Evolutionary conservation across 2,113 vertebrate species (phyloP), one percentile per base, ranked within the genome.

Genomic region (Syrrhaptes paradoxus): DNA sequence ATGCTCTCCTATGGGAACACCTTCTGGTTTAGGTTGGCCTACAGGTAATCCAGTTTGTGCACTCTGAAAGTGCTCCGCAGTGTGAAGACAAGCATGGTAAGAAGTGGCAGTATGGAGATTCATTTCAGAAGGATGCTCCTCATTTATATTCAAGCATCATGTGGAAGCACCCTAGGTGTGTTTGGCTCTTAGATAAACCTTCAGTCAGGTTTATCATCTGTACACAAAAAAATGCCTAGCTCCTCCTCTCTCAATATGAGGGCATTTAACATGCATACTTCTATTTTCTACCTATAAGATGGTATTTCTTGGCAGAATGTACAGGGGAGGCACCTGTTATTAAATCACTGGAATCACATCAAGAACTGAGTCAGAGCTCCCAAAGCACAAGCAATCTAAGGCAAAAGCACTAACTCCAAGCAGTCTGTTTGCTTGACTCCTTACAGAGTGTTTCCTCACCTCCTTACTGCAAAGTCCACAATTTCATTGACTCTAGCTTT

Each of bases 301-400:
- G 18, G 49, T 46, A 79, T 95, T 82, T 93, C 85, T 95, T 95
- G 93, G 78, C 51, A 96, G 74, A 93, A 80, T 3, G 41, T 31
- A 86, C 54, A 65, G 66, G 79, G 32, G 32, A 89, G 55, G 24
- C 57, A 95, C 74, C 87, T 93, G 55, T 84, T 96, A 72, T 61
- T 93, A 89, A 63, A 59, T 71, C 72, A 73, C 71, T 89, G 89
- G 55, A 89, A 67, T 81, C 51, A 20, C 36, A 15, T 93, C 85
- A 97, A 88, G 83, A 90, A 81, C 81, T 63, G 80, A 94, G 62
- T 74, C 89, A 89, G 52, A 85, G 59, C n/a, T n/a, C 66, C 85
- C 79, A 78, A 83, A 86, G 43, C 20, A 43, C 48, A 51, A 84
- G 68, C 26, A 93, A 72, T 38, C 55, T 20, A 67, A 75, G 24